Percentiles rank a stretch among this genome's conserved stretches.
Conservation (phyloP, 2,888 invertebrate species). For the Mellilla xanthometata region DNA sequence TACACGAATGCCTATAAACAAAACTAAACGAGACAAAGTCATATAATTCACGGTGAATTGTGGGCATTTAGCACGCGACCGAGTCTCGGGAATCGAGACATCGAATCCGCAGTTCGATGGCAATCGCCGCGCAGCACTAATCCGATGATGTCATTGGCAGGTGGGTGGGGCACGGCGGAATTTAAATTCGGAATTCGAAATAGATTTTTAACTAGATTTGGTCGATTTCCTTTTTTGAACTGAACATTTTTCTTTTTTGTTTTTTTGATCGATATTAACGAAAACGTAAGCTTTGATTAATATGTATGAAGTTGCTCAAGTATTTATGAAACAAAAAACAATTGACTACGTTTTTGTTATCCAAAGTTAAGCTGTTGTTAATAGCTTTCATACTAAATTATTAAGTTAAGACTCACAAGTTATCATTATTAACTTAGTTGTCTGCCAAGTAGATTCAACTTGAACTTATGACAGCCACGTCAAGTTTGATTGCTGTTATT, state of each 20-base stretch:
- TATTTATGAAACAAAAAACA: no score
- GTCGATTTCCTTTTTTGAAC: slow-evolving; percentile 35
- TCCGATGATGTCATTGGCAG: slow-evolving; percentile 51
- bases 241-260: slow-evolving; percentile 16
- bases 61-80: slow-evolving; percentile 69
- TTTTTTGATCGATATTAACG: no score
- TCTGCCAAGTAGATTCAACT: background rate
- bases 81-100: slow-evolving; percentile 51
- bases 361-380: no score
- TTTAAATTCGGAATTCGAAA: slow-evolving; percentile 44
- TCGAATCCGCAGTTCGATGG: slow-evolving; percentile 44
- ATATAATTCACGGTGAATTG: slow-evolving; percentile 71
- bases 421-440: no score
- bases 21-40: slow-evolving; percentile 68
- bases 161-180: slow-evolving; percentile 42
- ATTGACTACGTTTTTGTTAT: no score
- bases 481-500: background rate
- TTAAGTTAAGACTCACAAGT: no score
- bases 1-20: slow-evolving; percentile 68
- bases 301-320: no score
- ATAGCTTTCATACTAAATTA: no score
- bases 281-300: no score
- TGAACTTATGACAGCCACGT: background rate
- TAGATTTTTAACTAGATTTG: slow-evolving; percentile 34
- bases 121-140: slow-evolving; percentile 51